Evolutionary conservation across 2,113 vertebrate species (phyloP).

Genomic region (Menidia beryllina): DNA sequence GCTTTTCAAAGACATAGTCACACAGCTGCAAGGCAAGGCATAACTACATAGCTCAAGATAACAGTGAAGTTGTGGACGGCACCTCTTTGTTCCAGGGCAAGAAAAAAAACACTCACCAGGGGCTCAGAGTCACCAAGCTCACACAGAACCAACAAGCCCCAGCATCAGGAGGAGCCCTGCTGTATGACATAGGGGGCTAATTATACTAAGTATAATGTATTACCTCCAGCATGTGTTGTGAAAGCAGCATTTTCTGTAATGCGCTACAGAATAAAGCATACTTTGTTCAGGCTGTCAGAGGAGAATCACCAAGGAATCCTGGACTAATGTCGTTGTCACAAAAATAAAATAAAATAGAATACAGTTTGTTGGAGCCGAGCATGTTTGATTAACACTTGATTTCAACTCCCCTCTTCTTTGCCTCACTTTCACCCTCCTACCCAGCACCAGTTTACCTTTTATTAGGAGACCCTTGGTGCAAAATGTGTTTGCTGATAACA

Average conservation of each 20-base stretch:
- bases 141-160: constrained; percentile 30
- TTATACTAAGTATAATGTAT: constrained; percentile 69
- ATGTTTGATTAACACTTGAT: constrained; percentile 68
- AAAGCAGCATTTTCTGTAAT: constrained; percentile 66
- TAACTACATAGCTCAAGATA: constrained; percentile 40
- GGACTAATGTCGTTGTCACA: constrained; percentile 54
- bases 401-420: constrained; percentile 18
- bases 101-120: constrained; percentile 59
- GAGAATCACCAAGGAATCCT: constrained; percentile 36
- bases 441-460: constrained; percentile 69
- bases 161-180: constrained; percentile 46
- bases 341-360: constrained; percentile 42
- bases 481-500: constrained; percentile 77
- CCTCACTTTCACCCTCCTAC: constrained; percentile 8
- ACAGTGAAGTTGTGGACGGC: constrained; percentile 45
- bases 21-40: constrained; percentile 52
- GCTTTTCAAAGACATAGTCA: constrained; percentile 48
- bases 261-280: constrained; percentile 57
- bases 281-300: constrained; percentile 41
- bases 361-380: constrained; percentile 43
- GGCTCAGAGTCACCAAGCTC: constrained; percentile 51
- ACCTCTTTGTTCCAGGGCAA: constrained; percentile 22
- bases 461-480: constrained; percentile 66
- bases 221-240: constrained; percentile 56
- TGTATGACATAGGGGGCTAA: constrained; percentile 67